Percentiles rank a stretch among this genome's conserved stretches.
Evolutionary conservation across 2,797 vertebrate species (phyloP).

Genomic region (Hippopotamyrus pictus): DNA sequence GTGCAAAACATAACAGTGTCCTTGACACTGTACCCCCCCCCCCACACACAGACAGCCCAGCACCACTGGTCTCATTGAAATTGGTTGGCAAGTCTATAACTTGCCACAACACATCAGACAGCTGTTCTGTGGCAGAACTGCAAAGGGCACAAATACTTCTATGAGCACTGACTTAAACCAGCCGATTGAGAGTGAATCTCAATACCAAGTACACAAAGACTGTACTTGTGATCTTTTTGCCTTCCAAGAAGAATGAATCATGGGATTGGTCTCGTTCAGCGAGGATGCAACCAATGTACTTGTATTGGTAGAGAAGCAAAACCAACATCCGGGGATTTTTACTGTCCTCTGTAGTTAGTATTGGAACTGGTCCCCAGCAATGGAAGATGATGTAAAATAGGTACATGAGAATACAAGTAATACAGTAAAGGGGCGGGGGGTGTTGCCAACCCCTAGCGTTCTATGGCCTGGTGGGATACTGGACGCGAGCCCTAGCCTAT

Average conservation of each 20-base stretch:
- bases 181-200: background rate
- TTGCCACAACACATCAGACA: background rate
- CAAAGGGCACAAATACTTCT: background rate
- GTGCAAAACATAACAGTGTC: too few species aligned
- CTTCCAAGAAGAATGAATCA: background rate
- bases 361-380: background rate
- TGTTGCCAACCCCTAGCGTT: background rate
- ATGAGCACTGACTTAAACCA: background rate
- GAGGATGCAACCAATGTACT: background rate
- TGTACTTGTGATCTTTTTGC: background rate
- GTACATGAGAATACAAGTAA: background rate
- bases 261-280: background rate
- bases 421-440: background rate
- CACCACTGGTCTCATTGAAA: background rate
- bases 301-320: background rate
- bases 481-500: background rate
- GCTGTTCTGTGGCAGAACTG: background rate
- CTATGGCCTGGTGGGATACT: background rate
- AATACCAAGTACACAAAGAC: background rate
- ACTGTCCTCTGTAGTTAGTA: background rate
- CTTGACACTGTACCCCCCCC: too few species aligned
- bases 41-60: background rate
- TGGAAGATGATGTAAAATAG: background rate
- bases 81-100: background rate
- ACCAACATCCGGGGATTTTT: background rate